Base-by-base conservation (phyloP, 2,113 vertebrate genomes). In the Lepus timidus region DNA sequence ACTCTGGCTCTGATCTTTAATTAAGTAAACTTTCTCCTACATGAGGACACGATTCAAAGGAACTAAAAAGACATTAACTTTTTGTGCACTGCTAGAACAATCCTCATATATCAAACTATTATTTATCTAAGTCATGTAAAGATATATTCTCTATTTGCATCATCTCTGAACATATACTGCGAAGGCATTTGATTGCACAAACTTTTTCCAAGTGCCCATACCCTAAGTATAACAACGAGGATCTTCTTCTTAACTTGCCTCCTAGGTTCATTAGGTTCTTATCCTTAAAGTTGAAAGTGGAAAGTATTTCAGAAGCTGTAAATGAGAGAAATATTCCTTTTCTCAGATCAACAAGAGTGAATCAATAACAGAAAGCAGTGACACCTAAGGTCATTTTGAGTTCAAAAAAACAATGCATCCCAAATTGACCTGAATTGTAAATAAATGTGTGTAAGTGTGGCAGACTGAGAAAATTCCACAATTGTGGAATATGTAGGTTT, bases 1-100 rank as follows among this genome's bases (percentile, higher is more conserved):
- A 84, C 52, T 16, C 22, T 22, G 73, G 39, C 19, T 74, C 74
- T 61, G 11, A 58, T 68, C 36, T 65, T 22, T 89, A 52, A 84
- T 78, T 94, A 74, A 95, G 90, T 79, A 85, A 80, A 84, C 33
- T 80, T 81, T 88, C 75, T 95, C 68, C 49, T 29, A 49, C 76
- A 51, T 31, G 14, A 0, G 25, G 73, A 92, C 25, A 95, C 85
- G 62, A 92, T 33, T 23, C 4, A 85, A 92, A 95, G 71, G 68
- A 92, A 88, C 44, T 51, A 51, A 55, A 88, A 89, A 31, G 31
- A 62, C 4, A 73, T 70, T 73, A 65, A 88, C 61, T 86, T 74
- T 25, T 44, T 88, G 52, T 82, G 81, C 36, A 52, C 85, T 73
- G 61, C 55, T 62, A 84, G 67, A 94, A 78, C 11, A n/a, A 29